These are phyloP conservation scores for Paratilapia polleni DNA, from an alignment of 2,113 vertebrate genomes.

Conservation along the genomic window DNA sequence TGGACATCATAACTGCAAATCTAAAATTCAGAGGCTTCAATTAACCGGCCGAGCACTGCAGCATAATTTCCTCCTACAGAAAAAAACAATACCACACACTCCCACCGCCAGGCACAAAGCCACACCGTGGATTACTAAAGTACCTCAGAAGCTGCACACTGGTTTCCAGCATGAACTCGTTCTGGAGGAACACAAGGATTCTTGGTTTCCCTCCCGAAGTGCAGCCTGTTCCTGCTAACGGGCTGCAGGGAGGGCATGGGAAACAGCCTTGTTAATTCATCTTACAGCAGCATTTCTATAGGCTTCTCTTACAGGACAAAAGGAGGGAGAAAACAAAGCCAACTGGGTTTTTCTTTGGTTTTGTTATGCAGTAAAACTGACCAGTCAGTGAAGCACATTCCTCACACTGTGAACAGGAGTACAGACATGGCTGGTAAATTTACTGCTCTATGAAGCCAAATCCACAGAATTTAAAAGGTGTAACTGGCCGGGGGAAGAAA, in stretches of 20 bases:
- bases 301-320: slow-evolving; percentile 46
- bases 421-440: not conserved
- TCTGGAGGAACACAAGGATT: slow-evolving; percentile 33
- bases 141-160: slow-evolving; percentile 4
- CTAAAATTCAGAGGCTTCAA: slow-evolving; percentile 1
- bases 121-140: slow-evolving; percentile 23
- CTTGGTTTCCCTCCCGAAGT: slow-evolving; percentile 43
- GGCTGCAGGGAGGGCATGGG: slow-evolving; percentile 52
- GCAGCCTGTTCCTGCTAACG: slow-evolving; percentile 20
- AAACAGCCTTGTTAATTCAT: slow-evolving; percentile 64
- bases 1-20: slow-evolving; percentile 7
- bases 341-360: slow-evolving; percentile 25
- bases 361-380: slow-evolving; percentile 40
- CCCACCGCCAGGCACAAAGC: slow-evolving; percentile 29
- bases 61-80: slow-evolving; percentile 9
- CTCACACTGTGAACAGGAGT: not conserved
- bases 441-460: not conserved
- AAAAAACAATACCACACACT: slow-evolving; percentile 34
- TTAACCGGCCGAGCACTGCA: not conserved
- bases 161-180: slow-evolving; percentile 41
- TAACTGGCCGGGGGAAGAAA: too few species aligned
- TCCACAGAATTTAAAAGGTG: not conserved
- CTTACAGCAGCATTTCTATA: slow-evolving; percentile 40
- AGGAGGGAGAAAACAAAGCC: slow-evolving; percentile 43
- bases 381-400: slow-evolving; percentile 31